Evolutionary conservation across 2,113 vertebrate species (phyloP).

Genomic region (Caranx melampygus): DNA sequence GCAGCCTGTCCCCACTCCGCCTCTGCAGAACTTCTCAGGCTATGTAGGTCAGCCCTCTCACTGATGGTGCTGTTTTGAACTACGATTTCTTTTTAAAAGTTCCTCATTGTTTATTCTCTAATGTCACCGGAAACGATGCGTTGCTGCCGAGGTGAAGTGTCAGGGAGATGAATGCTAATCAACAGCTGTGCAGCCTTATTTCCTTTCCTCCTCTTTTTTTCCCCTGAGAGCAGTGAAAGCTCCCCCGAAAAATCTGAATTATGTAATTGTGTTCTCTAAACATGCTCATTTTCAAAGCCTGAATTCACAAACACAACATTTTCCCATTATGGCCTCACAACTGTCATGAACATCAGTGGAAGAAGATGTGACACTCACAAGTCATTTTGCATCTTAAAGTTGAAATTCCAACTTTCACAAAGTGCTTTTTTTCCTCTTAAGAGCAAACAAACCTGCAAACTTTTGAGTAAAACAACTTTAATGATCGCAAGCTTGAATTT

Average conservation of each 20-base stretch:
- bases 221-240: constrained; percentile 9
- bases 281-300: constrained; percentile 24
- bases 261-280: constrained; percentile 45
- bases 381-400: constrained; percentile 38
- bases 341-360: background rate
- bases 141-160: constrained; percentile 25
- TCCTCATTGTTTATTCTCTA: constrained; percentile 48
- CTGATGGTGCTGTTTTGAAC: constrained; percentile 44
- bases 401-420: constrained; percentile 36
- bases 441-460: constrained; percentile 60
- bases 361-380: constrained; percentile 26
- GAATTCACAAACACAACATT: constrained; percentile 15
- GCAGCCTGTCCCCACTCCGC: constrained; percentile 37
- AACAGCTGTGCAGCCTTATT: background rate
- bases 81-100: constrained; percentile 15
- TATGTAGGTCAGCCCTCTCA: constrained; percentile 72
- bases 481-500: constrained; percentile 65
- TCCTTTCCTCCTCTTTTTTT: constrained; percentile 14
- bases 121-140: constrained; percentile 34
- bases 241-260: constrained; percentile 12
- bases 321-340: constrained; percentile 19
- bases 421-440: constrained; percentile 1
- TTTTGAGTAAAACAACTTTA: constrained; percentile 62
- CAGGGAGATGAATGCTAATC: constrained; percentile 45
- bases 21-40: constrained; percentile 48